Percentiles rank a stretch among this genome's conserved stretches.
These are phyloP conservation scores for Abscondita cerata DNA, from an alignment of 2,888 invertebrate species.

Conservation along the genomic window DNA sequence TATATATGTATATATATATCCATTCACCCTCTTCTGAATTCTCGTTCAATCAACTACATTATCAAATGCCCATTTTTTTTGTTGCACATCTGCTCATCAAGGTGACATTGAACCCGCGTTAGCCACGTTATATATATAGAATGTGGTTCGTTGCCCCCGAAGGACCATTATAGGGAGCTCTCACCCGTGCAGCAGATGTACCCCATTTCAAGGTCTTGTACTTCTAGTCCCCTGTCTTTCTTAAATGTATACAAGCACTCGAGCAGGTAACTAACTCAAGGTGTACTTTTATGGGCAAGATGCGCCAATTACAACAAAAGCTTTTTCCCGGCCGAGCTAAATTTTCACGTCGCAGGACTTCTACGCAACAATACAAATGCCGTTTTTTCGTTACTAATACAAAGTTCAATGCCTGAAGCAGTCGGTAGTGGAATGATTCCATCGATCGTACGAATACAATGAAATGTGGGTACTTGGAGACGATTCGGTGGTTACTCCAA, in stretches of 20 bases:
- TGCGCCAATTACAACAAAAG: too few relatives aligned
- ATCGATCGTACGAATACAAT: too few relatives aligned
- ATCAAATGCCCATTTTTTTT: slow-evolving; percentile 31
- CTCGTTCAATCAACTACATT: slow-evolving; percentile 29
- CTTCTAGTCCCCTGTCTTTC: neutral
- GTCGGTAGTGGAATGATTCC: too few relatives aligned
- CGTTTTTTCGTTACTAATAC: too few relatives aligned
- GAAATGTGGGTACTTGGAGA: too few relatives aligned
- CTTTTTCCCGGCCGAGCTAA: too few relatives aligned
- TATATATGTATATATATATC: slow-evolving; percentile 1
- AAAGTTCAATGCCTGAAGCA: too few relatives aligned
- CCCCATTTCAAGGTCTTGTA: slow-evolving; percentile 30
- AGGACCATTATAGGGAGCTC: slow-evolving; percentile 35
- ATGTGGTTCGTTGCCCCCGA: slow-evolving; percentile 30
- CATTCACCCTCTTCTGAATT: slow-evolving; percentile 17
- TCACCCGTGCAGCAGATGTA: slow-evolving; percentile 36
- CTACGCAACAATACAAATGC: too few relatives aligned
- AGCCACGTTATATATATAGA: slow-evolving; percentile 25
- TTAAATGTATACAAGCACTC: slow-evolving; percentile 6
- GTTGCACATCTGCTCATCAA: slow-evolving; percentile 32
- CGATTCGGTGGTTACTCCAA: too few relatives aligned
- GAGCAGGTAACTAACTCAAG: slow-evolving; percentile 28
- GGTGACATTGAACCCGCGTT: slow-evolving; percentile 33
- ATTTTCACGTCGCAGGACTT: too few relatives aligned
- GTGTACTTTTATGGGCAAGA: slow-evolving; percentile 14